Evolutionary conservation across 2,797 vertebrate species (phyloP).

Genomic region (Gobio occitaniae): DNA sequence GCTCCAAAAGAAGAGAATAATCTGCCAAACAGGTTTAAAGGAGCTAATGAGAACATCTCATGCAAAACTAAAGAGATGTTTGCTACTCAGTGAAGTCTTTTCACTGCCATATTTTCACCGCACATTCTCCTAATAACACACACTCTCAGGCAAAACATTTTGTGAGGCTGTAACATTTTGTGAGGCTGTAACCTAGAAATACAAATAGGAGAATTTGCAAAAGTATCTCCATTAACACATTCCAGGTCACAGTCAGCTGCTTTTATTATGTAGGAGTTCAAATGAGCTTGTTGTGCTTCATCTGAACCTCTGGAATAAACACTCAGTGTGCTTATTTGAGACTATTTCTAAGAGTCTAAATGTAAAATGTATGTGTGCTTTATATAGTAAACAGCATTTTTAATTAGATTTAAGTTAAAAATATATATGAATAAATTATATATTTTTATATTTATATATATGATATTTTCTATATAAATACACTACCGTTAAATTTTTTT

Average conservation of each 20-base stretch:
- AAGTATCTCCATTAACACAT: constrained; percentile 48
- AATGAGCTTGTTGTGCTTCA: constrained; percentile 32
- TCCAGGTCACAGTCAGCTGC: constrained; percentile 52
- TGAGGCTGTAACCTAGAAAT: constrained; percentile 57
- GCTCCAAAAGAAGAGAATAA: constrained; percentile 63
- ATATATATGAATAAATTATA: neutral
- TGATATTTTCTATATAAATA: neutral
- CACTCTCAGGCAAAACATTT: constrained; percentile 49
- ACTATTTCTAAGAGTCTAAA: neutral
- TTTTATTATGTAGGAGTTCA: constrained; percentile 52
- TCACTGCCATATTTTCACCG: constrained; percentile 38
- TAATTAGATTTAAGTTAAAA: neutral
- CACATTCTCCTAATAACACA: constrained; percentile 53
- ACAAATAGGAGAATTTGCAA: constrained; percentile 50
- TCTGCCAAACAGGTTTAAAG: constrained; percentile 64
- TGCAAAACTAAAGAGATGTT: constrained; percentile 66
- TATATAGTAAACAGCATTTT: neutral
- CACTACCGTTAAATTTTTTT: neutral
- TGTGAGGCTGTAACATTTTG: constrained; percentile 57
- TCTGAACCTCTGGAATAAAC: constrained; percentile 28
- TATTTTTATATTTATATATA: neutral
- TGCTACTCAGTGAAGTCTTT: constrained; percentile 53
- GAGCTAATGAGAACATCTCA: constrained; percentile 66
- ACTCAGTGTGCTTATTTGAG: neutral
- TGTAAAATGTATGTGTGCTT: neutral